phyloP scores from a whole-genome alignment of 2,113 vertebrate species.

The Hucho hucho region DNA sequence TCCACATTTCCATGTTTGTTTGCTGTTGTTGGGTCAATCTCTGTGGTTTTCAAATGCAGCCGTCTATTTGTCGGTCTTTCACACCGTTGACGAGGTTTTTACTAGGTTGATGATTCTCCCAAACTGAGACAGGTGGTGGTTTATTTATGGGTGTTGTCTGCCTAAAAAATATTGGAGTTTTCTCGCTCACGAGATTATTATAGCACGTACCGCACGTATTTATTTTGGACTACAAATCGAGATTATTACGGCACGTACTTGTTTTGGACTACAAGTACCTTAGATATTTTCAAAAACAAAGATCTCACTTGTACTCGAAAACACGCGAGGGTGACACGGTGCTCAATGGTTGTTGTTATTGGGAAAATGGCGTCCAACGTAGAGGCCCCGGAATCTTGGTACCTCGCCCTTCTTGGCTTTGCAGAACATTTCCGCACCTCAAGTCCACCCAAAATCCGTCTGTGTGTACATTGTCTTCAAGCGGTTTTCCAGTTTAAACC shows the following conservation, averaged over 20 bases:
- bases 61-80: conserved; percentile 5
- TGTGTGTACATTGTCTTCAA: conserved; percentile 96
- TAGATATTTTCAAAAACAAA: neutral
- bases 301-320: neutral
- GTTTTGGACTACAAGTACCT: conserved; percentile 65
- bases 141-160: conserved; percentile 3
- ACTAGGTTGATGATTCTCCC: neutral
- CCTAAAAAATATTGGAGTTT: neutral
- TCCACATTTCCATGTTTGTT: neutral
- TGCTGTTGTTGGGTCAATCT: neutral
- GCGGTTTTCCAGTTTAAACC: conserved; percentile 98
- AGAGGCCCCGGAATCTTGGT: conserved; percentile 92
- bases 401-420: conserved; percentile 92
- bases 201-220: conserved; percentile 11
- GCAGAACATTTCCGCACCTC: conserved; percentile 97
- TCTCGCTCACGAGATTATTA: conserved; percentile 35
- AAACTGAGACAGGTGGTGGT: neutral
- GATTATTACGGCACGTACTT: conserved; percentile 18
- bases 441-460: conserved; percentile 93
- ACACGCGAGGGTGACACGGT: conserved; percentile 61
- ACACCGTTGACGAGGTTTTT: conserved; percentile 17
- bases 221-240: conserved; percentile 12
- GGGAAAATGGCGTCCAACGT: conserved; percentile 82
- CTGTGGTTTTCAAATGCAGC: neutral
- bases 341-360: conserved; percentile 73